These are phyloP conservation scores for Pelochelys cantorii DNA, from an alignment of 2,797 vertebrate genomes.

Conservation along the genomic window DNA sequence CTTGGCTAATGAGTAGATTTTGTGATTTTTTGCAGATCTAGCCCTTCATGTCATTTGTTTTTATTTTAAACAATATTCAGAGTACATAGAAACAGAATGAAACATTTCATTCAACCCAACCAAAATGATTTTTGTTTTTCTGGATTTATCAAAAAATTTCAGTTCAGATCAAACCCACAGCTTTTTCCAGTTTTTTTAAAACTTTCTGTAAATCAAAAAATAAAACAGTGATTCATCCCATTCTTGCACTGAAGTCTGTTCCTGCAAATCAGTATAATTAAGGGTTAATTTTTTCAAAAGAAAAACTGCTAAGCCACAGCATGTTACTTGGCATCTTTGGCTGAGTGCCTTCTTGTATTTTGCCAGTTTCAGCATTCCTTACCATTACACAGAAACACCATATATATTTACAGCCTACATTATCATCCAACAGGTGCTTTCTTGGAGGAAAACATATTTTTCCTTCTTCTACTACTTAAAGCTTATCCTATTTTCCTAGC, in stretches of 20 bases:
- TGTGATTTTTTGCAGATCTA: no score
- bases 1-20: no score
- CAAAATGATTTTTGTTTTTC: no score
- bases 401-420: constrained; percentile 38
- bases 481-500: constrained; percentile 22
- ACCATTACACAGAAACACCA: constrained; percentile 36
- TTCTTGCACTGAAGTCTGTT: constrained; percentile 7
- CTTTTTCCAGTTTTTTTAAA: no score
- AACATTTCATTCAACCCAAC: no score
- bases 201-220: not conserved
- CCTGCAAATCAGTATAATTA: constrained; percentile 37
- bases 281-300: constrained; percentile 43
- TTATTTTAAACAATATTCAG: no score
- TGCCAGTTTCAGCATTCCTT: constrained; percentile 33
- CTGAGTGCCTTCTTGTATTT: constrained; percentile 7
- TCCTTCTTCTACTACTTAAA: constrained; percentile 38
- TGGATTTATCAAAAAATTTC: no score
- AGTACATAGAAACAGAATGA: no score
- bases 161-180: no score
- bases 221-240: not conserved
- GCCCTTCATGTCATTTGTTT: no score
- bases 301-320: constrained; percentile 29
- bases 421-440: constrained; percentile 16
- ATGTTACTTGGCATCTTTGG: constrained; percentile 33
- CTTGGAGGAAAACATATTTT: constrained; percentile 21